These are phyloP conservation scores for Himalopsyche phryganea DNA, from an alignment of 1,140 invertebrate genomes.

Conservation along the genomic window DNA sequence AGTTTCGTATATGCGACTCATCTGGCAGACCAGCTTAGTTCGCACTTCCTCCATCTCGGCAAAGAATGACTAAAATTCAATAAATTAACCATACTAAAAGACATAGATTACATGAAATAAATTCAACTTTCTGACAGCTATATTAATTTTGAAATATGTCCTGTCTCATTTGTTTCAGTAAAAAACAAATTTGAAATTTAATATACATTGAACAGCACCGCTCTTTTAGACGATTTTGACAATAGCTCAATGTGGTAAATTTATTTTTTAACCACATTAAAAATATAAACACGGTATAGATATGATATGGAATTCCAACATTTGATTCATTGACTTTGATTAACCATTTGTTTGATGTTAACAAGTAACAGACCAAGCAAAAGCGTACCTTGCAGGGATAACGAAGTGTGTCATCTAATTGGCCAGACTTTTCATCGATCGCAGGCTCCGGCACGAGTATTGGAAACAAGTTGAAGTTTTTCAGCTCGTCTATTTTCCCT, in stretches of 20 bases:
- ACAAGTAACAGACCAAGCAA: too few relatives aligned
- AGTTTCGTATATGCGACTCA: slow-evolving; percentile 68
- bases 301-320: too few relatives aligned
- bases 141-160: background rate
- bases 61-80: slow-evolving; percentile 59
- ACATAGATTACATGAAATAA: too few relatives aligned
- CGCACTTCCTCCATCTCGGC: slow-evolving; percentile 63
- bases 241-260: too few relatives aligned
- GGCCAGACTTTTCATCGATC: slow-evolving; percentile 7
- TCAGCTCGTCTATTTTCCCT: slow-evolving; percentile 55
- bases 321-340: too few relatives aligned
- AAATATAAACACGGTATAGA: too few relatives aligned
- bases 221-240: too few relatives aligned
- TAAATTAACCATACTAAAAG: slow-evolving; percentile 7
- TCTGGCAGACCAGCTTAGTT: slow-evolving; percentile 59
- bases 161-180: background rate
- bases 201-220: too few relatives aligned
- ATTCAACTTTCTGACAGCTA: background rate
- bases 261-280: too few relatives aligned
- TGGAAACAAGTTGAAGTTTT: slow-evolving; percentile 57
- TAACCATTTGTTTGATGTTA: too few relatives aligned
- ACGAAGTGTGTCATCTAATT: slow-evolving; percentile 10
- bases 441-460: slow-evolving; percentile 14
- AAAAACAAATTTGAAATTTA: background rate
- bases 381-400: slow-evolving; percentile 29